Evolutionary conservation across 2,113 vertebrate species (phyloP).

Genomic region (Gnathonemus longibarbis): DNA sequence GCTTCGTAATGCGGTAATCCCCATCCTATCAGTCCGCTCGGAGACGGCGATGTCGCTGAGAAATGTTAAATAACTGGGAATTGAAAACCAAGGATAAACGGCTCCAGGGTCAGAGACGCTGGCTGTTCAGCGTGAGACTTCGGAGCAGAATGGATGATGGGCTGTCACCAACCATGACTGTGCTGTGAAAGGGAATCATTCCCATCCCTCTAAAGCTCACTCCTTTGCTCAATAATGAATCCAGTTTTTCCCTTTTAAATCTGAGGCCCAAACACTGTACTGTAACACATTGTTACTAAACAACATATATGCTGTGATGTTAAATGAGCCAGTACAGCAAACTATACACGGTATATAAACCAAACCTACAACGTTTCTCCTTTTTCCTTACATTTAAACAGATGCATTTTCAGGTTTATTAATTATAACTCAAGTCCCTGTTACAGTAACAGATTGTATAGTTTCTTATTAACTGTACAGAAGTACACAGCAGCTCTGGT

Average conservation of each 20-base stretch:
- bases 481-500: neutral
- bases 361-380: neutral
- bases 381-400: neutral
- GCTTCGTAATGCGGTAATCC: neutral
- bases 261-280: neutral
- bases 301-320: neutral
- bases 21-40: neutral
- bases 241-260: neutral
- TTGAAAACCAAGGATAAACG: conserved; percentile 10
- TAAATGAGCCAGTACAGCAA: neutral
- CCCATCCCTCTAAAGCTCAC: neutral
- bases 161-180: neutral
- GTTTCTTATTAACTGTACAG: neutral
- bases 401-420: neutral
- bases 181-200: neutral
- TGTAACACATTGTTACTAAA: neutral
- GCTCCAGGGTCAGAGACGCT: neutral
- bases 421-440: neutral
- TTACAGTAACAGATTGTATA: neutral
- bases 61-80: neutral
- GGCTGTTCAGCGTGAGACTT: neutral
- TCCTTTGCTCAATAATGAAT: neutral
- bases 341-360: neutral
- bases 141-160: neutral
- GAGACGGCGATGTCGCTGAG: neutral